phyloP scores from a whole-genome alignment of 2,888 invertebrate genomes.

The Euplexia lucipara region DNA sequence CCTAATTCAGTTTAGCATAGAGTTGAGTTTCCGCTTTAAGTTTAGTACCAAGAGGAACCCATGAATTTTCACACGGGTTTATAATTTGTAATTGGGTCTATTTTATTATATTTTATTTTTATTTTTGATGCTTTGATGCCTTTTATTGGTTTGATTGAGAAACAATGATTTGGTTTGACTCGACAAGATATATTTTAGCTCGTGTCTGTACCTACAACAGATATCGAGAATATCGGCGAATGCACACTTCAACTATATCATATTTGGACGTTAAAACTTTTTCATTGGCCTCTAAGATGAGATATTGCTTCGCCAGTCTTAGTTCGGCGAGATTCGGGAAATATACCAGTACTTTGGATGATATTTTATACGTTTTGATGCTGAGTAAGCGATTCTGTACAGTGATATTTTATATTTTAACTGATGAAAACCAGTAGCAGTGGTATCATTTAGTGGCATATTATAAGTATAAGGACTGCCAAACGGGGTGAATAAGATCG shows the following conservation, averaged over 20 bases:
- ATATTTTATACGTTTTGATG: conserved; percentile 37
- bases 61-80: too few relatives aligned
- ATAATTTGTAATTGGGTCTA: too few relatives aligned
- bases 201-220: conserved; percentile 43
- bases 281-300: conserved; percentile 80
- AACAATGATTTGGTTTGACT: too few relatives aligned
- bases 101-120: too few relatives aligned
- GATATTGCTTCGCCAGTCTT: conserved; percentile 71
- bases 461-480: too few relatives aligned
- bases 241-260: conserved; percentile 71
- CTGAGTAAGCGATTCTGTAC: conserved; percentile 10
- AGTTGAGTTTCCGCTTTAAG: too few relatives aligned
- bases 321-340: conserved; percentile 69
- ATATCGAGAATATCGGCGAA: conserved; percentile 73
- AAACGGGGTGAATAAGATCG: too few relatives aligned
- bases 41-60: too few relatives aligned
- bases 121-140: too few relatives aligned
- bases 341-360: conserved; percentile 54
- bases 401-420: conserved; percentile 4
- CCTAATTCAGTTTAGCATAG: too few relatives aligned
- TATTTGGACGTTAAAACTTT: conserved; percentile 81
- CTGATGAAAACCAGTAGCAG: background rate
- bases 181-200: background rate
- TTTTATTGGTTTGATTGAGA: too few relatives aligned
- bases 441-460: background rate